Evolutionary conservation across 2,113 vertebrate genomes (phyloP), one percentile per base, ranked within the genome.

Genomic region (Erythrocebus patas): DNA sequence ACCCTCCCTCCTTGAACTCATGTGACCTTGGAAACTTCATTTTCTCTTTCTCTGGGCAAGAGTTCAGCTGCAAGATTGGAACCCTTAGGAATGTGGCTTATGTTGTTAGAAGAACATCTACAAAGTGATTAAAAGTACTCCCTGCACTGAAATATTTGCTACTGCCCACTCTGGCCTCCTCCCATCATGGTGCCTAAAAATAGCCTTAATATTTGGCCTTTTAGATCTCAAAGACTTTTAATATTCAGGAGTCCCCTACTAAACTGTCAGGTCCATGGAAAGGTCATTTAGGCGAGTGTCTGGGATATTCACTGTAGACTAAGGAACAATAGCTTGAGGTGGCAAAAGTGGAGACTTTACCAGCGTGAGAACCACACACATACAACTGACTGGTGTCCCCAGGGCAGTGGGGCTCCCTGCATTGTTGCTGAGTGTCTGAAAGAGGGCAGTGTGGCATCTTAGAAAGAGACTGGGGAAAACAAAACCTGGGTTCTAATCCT

Each of bases 41-140:
- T 96, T 89, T 96, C 82, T 88, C 89, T 91, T 86, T 92, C 84
- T 94, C 73, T 43, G 22, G 30, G 5, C 38, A 66, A 66, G 59
- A 83, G 27, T 55, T 90, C 59, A 82, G 14, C n/a, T 43, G 5
- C 57, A 85, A 95, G 72, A 50, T 1, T 92, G 64, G 50, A 80
- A 84, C 72, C 32, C 64, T 87, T 68, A 85, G 50, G 76, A 92
- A 92, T 10, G 10, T 57, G 90, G 32, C 35, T 73, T 50, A 17
- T 18, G 9, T 52, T 66, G 25, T 52, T 80, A 89, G 30, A 5
- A 80, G 32, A 96, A 86, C 73, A 81, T 52, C 35, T 48, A 50
- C 55, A 82, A 81, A 10, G 7, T 91, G 89, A 73, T 85, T 50
- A 68, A 40, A 92, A 32, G 10, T 78, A n/a, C 5, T 95, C 40